These are phyloP conservation scores for Pandemis cinnamomeana DNA, from an alignment of 2,888 invertebrate genomes.

Conservation along the genomic window DNA sequence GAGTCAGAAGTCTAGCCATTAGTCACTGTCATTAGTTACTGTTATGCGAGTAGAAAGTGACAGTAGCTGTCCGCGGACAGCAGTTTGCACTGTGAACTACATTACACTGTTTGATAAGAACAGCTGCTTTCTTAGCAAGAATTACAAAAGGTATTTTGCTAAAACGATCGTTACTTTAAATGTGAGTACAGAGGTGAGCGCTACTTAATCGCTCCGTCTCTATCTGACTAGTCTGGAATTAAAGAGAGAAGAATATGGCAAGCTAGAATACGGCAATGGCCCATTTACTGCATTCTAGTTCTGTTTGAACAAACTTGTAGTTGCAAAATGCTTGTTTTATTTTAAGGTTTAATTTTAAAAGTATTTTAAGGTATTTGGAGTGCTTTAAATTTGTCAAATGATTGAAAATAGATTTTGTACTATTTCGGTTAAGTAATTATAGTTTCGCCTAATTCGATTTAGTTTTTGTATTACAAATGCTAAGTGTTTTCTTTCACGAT, in stretches of 20 bases:
- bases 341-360: not conserved
- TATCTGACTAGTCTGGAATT: not conserved
- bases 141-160: slow-evolving; percentile 11
- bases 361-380: not conserved
- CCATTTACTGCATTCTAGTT: not conserved
- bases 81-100: not conserved
- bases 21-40: not conserved
- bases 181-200: slow-evolving; percentile 3
- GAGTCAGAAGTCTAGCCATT: no score
- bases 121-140: slow-evolving; percentile 7
- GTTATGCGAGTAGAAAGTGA: not conserved
- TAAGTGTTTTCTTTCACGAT: slow-evolving; percentile 53
- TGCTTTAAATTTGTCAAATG: slow-evolving; percentile 25
- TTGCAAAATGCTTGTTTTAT: not conserved
- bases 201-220: not conserved
- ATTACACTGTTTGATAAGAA: not conserved
- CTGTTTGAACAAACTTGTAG: slow-evolving; percentile 4
- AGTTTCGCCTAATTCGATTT: slow-evolving; percentile 43
- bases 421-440: slow-evolving; percentile 29
- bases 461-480: slow-evolving; percentile 46
- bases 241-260: not conserved
- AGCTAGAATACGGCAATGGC: not conserved
- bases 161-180: slow-evolving; percentile 7
- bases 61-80: not conserved
- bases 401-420: slow-evolving; percentile 36